Percentiles rank a stretch among this genome's conserved stretches.
phyloP scores from a whole-genome alignment of 2,113 vertebrate genomes.

The Meriones unguiculatus region DNA sequence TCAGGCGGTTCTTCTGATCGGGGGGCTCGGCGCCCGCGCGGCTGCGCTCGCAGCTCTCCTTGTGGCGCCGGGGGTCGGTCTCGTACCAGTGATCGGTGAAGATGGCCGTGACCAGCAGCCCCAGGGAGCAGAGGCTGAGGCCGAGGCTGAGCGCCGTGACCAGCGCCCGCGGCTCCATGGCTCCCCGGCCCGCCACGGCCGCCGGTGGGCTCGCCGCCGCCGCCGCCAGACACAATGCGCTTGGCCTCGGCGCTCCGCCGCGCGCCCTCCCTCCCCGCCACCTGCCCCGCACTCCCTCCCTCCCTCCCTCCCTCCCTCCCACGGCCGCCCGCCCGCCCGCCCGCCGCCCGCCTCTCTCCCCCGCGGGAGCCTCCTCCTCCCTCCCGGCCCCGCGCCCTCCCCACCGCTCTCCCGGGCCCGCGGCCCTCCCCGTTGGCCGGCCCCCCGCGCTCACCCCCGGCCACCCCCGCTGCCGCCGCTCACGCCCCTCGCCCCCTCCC shows the following conservation, averaged over 20 bases:
- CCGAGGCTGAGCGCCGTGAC: slow-evolving; percentile 90
- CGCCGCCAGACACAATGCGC: slow-evolving; percentile 80
- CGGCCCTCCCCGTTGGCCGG: not conserved
- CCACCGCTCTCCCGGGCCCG: not conserved
- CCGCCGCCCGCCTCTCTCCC: not conserved
- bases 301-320: not conserved
- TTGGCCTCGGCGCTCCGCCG: slow-evolving; percentile 55
- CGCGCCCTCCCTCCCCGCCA: slow-evolving; percentile 14
- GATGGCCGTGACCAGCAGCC: slow-evolving; percentile 91
- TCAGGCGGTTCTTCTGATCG: slow-evolving; percentile 93
- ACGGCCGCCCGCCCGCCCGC: not conserved
- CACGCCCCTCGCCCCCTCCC: not conserved
- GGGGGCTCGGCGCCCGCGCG: slow-evolving; percentile 89
- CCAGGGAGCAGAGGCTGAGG: slow-evolving; percentile 88
- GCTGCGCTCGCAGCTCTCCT: slow-evolving; percentile 91
- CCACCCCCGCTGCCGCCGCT: not conserved
- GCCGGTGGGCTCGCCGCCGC: slow-evolving; percentile 60
- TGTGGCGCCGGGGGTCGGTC: slow-evolving; percentile 92
- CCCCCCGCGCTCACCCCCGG: not conserved
- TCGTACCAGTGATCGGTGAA: slow-evolving; percentile 94
- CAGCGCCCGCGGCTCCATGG: slow-evolving; percentile 88
- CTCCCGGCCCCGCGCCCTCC: not conserved
- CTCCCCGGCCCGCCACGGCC: slow-evolving; percentile 80
- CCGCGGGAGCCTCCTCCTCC: not conserved
- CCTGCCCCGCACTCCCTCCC: not conserved